Evolutionary conservation across 64 coral and sea anemone species (phyloP), one percentile per base, ranked within the genome.

Genomic region (Cladopsammia gracilis): DNA sequence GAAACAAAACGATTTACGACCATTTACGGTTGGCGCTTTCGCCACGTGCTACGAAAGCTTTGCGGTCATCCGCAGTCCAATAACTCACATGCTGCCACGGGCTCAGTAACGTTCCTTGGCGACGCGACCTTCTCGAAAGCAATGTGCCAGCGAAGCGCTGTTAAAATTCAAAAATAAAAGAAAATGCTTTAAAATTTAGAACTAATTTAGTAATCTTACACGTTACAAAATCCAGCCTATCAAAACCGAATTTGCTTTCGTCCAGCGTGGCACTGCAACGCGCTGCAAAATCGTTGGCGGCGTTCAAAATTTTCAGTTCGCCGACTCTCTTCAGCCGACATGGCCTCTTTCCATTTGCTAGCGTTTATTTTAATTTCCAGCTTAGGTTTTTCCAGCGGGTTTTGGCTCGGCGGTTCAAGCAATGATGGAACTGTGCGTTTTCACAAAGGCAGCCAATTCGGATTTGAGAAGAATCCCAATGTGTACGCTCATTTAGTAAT

Each of bases 401-500:
- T 84, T 51, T 84, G 44, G 3, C 61, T 84, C 3, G 80, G 80
- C n/a, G 80, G 80, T 48, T 84, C 80, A 10, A 64, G 62, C 9
- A 84, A 67, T 10, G 44, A 44, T 4, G 80, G 18, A 6, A 68
- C 42, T 5, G 46, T 84, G 2, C 61, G n/a, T 9, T 84, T 84
- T 18, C 80, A 84, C 16, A 67, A 51, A 25, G 80, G 80, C 9
- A 84, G 80, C 45, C 26, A 94, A 26, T 64, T 76, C n/a, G 98
- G 98, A 8, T 94, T 99, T 25, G 87, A 89, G 19, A 84, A 87
- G 57, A 84, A 99, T 34, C 91, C 85, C 0, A 90, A 94, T 46
- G 82, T 99, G 68, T 99, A 96, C 58, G 86, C 98, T 26, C 98
- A 99, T 94, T 71, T 99, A 18, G 98, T 99, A 0, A 99, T 99